Conservation (phyloP, 2,888 invertebrate species). For the Ditylenchus weischeri region DNA sequence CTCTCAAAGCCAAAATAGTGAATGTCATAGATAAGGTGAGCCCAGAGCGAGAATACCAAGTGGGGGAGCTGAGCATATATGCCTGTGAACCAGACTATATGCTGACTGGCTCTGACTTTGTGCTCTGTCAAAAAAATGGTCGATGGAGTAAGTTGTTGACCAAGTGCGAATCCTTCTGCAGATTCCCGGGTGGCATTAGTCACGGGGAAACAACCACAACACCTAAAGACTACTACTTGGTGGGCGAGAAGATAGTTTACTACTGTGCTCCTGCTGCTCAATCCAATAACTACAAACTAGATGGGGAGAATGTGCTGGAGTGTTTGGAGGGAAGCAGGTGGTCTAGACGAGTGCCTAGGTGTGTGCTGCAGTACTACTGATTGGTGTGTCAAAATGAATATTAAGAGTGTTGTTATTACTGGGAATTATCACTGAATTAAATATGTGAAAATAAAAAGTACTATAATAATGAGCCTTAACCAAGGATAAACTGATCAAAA, state of each 20-base stretch:
- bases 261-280: slow-evolving; percentile 41
- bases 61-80: slow-evolving; percentile 79
- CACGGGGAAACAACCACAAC: slow-evolving; percentile 48
- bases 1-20: slow-evolving; percentile 26
- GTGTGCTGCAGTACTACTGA: slow-evolving; percentile 16
- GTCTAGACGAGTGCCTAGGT: slow-evolving; percentile 32
- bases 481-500: too few relatives aligned
- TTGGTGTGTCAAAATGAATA: too few relatives aligned
- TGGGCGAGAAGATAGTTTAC: slow-evolving; percentile 53
- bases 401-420: too few relatives aligned
- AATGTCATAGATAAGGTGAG: not conserved
- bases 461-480: too few relatives aligned
- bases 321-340: slow-evolving; percentile 42
- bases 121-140: slow-evolving; percentile 82
- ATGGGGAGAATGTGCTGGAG: slow-evolving; percentile 50
- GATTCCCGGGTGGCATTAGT: slow-evolving; percentile 48
- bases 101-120: slow-evolving; percentile 83
- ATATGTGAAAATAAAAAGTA: too few relatives aligned
- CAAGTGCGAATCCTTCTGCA: slow-evolving; percentile 41
- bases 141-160: slow-evolving; percentile 66
- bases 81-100: slow-evolving; percentile 82
- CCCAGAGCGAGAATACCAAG: not conserved
- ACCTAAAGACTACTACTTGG: slow-evolving; percentile 46
- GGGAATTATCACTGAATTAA: too few relatives aligned
- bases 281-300: slow-evolving; percentile 38